Evolutionary conservation across 1,140 invertebrate genomes (phyloP).

Genomic region (Drosophila repleta): DNA sequence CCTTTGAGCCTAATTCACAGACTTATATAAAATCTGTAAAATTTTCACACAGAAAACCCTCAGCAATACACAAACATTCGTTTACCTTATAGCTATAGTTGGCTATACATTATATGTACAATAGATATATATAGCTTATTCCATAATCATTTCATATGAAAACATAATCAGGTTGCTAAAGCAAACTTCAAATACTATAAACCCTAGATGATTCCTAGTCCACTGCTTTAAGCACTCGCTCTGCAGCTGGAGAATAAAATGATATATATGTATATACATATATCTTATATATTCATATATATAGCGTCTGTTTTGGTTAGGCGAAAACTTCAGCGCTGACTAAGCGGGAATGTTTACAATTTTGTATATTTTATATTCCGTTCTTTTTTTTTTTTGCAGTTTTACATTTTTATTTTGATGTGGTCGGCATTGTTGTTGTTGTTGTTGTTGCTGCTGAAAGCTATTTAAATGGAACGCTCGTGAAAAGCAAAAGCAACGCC

Average conservation of each 20-base stretch:
- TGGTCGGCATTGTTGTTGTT: conserved; percentile 52
- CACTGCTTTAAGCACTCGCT: not conserved
- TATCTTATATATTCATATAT: not conserved
- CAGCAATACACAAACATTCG: not conserved
- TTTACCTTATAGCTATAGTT: not conserved
- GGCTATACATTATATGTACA: too few species aligned
- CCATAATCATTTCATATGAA: too few species aligned
- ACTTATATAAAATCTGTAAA: too few species aligned
- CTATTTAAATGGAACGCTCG: conserved; percentile 68
- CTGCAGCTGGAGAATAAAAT: not conserved
- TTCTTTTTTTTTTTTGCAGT: conserved; percentile 7
- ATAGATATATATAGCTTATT: too few species aligned
- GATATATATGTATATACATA: not conserved
- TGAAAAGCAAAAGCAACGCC: conserved; percentile 64
- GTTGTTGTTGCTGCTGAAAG: conserved; percentile 55
- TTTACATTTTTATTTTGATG: conserved; percentile 61
- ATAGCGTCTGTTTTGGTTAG: conserved; percentile 50
- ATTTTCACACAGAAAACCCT: too few species aligned
- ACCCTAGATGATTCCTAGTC: not conserved
- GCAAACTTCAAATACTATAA: not conserved
- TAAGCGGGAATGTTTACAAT: conserved; percentile 68
- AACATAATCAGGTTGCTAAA: too few species aligned
- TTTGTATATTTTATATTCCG: conserved; percentile 28
- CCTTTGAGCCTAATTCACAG: too few species aligned
- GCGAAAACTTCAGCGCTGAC: conserved; percentile 55